phyloP scores from a whole-genome alignment of 53 echinoderm and acorn worm species.

The Astropecten irregularis region DNA sequence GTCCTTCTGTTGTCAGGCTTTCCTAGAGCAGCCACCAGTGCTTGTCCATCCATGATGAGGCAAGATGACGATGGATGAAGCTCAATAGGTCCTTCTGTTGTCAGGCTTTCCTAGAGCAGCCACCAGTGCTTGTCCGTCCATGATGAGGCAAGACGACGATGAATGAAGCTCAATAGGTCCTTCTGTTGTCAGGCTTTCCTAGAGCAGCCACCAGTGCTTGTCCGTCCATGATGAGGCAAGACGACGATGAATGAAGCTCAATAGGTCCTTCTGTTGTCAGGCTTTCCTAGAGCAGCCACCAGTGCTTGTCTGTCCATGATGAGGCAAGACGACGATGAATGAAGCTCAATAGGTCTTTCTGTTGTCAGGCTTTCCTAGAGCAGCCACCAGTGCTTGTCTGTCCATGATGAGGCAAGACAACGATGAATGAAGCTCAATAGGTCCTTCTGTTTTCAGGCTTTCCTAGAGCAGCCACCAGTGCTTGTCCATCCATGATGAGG shows the following conservation, averaged over 20 bases:
- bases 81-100: conserved; percentile 21
- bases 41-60: conserved; percentile 52
- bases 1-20: conserved; percentile 23
- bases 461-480: too few relatives aligned
- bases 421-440: too few relatives aligned
- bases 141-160: conserved; percentile 49
- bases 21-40: conserved; percentile 29
- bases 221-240: conserved; percentile 52
- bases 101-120: conserved; percentile 36
- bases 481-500: too few relatives aligned
- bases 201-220: conserved; percentile 30
- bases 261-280: conserved; percentile 14
- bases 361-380: too few relatives aligned
- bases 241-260: background rate
- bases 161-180: conserved; percentile 22
- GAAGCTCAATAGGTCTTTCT: too few relatives aligned
- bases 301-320: conserved; percentile 44
- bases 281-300: conserved; percentile 42
- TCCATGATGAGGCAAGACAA: too few relatives aligned
- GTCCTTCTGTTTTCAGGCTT: too few relatives aligned
- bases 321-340: conserved; percentile 49
- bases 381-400: too few relatives aligned
- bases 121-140: conserved; percentile 46
- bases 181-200: conserved; percentile 38
- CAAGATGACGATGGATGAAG: conserved; percentile 9